phyloP scores from a whole-genome alignment of 2,113 vertebrate species.

The Laterallus jamaicensis region DNA sequence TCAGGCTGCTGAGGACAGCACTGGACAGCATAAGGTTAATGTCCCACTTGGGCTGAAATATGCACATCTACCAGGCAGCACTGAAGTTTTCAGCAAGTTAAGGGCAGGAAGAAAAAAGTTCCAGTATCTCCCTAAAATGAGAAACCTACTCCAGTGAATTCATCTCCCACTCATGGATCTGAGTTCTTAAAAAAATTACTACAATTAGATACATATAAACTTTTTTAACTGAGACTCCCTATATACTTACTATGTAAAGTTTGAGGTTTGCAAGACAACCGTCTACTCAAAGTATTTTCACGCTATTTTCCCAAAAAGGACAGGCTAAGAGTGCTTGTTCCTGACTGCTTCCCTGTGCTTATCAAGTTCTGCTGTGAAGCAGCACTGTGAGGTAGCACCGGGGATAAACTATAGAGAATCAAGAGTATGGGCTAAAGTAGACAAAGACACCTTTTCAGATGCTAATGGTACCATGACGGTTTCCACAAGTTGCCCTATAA shows the following conservation, averaged over 20 bases:
- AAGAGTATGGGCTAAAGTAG: background rate
- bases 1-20: background rate
- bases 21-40: background rate
- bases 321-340: background rate
- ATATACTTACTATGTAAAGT: background rate
- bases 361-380: background rate
- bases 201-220: rapidly evolving
- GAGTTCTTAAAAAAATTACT: background rate
- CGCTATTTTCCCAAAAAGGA: background rate
- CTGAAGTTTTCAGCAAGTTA: background rate
- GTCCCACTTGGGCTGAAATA: background rate
- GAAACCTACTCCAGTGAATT: background rate
- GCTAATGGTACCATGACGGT: background rate
- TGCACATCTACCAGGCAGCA: background rate
- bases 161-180: background rate
- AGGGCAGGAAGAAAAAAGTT: background rate
- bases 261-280: background rate
- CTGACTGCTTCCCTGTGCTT: background rate
- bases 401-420: background rate
- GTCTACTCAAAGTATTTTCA: background rate
- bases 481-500: background rate
- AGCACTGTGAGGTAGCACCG: rapidly evolving
- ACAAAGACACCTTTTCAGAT: background rate
- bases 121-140: background rate
- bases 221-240: background rate